Conservation (phyloP, 2,797 vertebrate genomes). For the Sebastes minor region DNA sequence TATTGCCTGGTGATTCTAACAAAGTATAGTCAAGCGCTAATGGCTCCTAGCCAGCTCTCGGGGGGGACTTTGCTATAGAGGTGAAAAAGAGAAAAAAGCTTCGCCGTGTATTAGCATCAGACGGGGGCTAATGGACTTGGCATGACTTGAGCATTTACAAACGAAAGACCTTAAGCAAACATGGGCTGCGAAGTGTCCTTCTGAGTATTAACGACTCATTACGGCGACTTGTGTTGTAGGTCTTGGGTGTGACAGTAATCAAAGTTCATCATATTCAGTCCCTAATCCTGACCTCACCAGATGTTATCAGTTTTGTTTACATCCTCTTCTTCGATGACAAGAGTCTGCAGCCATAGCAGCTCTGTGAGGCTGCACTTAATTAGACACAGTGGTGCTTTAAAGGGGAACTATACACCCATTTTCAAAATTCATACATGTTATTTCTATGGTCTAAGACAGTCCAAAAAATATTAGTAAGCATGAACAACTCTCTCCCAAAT, state of each 20-base stretch:
- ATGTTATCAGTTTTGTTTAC: not conserved
- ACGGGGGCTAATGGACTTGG: not conserved
- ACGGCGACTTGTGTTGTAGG: not conserved
- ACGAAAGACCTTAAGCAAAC: conserved; percentile 25
- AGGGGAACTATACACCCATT: too few species aligned
- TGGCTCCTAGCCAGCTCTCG: not conserved
- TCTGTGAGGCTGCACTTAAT: not conserved
- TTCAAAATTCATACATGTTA: too few species aligned
- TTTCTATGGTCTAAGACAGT: too few species aligned
- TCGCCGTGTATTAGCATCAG: not conserved
- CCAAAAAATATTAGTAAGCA: too few species aligned
- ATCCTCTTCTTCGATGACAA: not conserved
- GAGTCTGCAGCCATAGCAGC: not conserved
- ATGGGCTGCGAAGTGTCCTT: not conserved
- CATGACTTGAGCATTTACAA: not conserved
- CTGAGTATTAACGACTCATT: not conserved
- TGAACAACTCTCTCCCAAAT: too few species aligned
- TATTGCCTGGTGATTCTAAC: conserved; percentile 48
- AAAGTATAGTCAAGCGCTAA: conserved; percentile 48
- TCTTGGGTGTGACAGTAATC: not conserved
- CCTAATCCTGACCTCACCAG: not conserved
- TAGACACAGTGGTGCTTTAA: not conserved
- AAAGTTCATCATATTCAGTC: not conserved
- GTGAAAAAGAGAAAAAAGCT: not conserved
- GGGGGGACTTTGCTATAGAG: not conserved